A percentile compares a stretch with the other conserved stretches of the same genome.
phyloP scores from a whole-genome alignment of 1,140 invertebrate species.

The Octopus sinensis region DNA sequence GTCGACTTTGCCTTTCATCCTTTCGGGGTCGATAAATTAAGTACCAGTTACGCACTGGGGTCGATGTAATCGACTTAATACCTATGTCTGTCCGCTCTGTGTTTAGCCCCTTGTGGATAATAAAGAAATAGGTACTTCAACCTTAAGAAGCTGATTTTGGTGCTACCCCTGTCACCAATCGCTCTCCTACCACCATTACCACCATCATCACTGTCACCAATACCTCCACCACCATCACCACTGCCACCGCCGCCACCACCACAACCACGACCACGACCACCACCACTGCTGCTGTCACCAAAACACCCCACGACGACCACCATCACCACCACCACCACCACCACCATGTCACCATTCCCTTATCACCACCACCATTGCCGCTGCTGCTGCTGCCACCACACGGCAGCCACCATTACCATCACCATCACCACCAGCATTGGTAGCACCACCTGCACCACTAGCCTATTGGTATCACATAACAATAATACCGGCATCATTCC shows the following conservation, averaged over 20 bases:
- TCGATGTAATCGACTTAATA: too few species aligned
- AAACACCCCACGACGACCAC: background rate
- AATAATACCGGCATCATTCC: background rate
- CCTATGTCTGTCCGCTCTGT: too few species aligned
- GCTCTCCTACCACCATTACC: too few species aligned
- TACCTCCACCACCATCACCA: too few species aligned
- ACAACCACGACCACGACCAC: background rate
- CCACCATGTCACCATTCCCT: slow-evolving; percentile 1
- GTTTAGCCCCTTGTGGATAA: too few species aligned
- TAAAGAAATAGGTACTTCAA: too few species aligned
- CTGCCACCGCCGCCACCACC: too few species aligned
- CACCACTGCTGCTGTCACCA: slow-evolving; percentile 13
- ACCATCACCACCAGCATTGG: slow-evolving; percentile 6
- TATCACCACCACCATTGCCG: background rate
- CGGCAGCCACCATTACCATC: background rate
- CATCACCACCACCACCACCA: background rate
- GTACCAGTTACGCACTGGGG: too few species aligned
- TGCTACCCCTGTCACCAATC: too few species aligned
- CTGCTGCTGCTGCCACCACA: background rate
- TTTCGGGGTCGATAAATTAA: too few species aligned
- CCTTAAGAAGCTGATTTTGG: too few species aligned
- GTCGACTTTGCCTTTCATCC: too few species aligned
- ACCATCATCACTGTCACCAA: background rate
- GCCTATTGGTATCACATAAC: background rate
- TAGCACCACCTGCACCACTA: slow-evolving; percentile 9